These are phyloP conservation scores for Drosophila insularis DNA, from an alignment of 1,140 invertebrate species.

Conservation along the genomic window DNA sequence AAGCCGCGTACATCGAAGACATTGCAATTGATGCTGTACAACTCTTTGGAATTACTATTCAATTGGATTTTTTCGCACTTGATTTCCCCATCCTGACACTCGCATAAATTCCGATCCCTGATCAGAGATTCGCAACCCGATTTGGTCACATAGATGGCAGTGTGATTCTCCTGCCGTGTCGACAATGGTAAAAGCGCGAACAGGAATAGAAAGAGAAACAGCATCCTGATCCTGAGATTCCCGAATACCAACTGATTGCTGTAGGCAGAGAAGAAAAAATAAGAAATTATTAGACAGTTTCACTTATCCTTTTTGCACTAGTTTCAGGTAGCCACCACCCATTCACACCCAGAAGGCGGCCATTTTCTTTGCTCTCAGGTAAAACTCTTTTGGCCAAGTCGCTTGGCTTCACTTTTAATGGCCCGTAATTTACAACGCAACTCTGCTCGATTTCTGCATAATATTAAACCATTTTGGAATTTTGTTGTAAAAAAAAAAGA, in stretches of 20 bases:
- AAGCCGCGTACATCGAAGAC: slow-evolving; percentile 62
- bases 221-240: slow-evolving; percentile 38
- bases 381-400: slow-evolving; percentile 8
- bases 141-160: slow-evolving; percentile 49
- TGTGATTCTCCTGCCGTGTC: slow-evolving; percentile 47
- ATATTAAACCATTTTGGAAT: slow-evolving; percentile 65
- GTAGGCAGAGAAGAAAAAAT: slow-evolving; percentile 18
- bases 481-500: slow-evolving; percentile 29
- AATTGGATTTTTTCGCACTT: slow-evolving; percentile 62
- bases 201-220: slow-evolving; percentile 34
- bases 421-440: slow-evolving; percentile 59
- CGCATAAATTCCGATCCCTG: slow-evolving; percentile 55
- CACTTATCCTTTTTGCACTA: slow-evolving; percentile 6
- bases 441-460: slow-evolving; percentile 54
- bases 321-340: slow-evolving; percentile 47
- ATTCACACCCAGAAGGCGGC: slow-evolving; percentile 52
- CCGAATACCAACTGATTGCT: slow-evolving; percentile 43
- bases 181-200: slow-evolving; percentile 30
- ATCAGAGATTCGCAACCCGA: slow-evolving; percentile 52
- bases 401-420: slow-evolving; percentile 45
- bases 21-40: slow-evolving; percentile 54
- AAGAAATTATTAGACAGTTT: slow-evolving; percentile 25
- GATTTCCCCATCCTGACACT: slow-evolving; percentile 64
- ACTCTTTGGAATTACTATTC: slow-evolving; percentile 41
- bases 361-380: slow-evolving; percentile 39